phyloP scores from a whole-genome alignment of 2,113 vertebrate genomes.

The Halcyon senegalensis region DNA sequence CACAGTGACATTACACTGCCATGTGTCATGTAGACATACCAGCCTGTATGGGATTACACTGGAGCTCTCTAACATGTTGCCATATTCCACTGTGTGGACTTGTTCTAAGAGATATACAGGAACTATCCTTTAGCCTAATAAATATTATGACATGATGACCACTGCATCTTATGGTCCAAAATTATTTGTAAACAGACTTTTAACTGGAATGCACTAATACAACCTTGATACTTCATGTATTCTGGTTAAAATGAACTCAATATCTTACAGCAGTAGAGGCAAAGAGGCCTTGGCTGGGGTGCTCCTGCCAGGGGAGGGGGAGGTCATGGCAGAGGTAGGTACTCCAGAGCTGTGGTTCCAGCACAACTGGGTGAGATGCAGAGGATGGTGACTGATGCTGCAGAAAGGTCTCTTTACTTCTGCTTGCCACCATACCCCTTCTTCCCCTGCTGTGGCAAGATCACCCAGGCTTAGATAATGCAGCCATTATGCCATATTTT shows the following conservation, averaged over 20 bases:
- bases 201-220: neutral
- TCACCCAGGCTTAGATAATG: neutral
- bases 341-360: neutral
- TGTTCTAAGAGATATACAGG: neutral
- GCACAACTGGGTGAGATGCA: neutral
- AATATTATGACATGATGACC: neutral
- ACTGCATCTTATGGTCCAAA: neutral
- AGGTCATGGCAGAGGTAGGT: neutral
- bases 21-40: neutral
- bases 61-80: neutral
- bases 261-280: neutral
- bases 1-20: neutral
- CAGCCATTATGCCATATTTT: neutral
- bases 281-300: neutral
- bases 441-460: neutral
- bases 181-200: neutral
- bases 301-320: neutral
- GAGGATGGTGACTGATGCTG: neutral
- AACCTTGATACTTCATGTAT: neutral
- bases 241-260: neutral
- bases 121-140: neutral
- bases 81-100: neutral
- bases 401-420: neutral
- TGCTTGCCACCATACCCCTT: neutral
- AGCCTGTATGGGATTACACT: neutral